Evolutionary conservation across 2,113 vertebrate species (phyloP).

Genomic region (Nothocercus julius): DNA sequence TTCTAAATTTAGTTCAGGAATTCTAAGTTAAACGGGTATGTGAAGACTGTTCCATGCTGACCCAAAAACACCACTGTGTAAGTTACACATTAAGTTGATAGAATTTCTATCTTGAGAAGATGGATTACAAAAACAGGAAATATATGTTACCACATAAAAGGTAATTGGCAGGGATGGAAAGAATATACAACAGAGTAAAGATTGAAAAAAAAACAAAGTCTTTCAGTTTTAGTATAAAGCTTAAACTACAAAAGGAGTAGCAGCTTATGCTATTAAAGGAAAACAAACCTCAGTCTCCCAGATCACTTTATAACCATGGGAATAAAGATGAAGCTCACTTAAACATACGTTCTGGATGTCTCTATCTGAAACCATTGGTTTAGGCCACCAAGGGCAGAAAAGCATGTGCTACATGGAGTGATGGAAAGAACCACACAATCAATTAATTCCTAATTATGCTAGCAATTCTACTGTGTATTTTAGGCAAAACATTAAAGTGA

Average conservation of each 20-base stretch:
- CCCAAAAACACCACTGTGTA: background rate
- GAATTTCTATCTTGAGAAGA: background rate
- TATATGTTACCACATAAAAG: background rate
- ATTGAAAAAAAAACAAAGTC: background rate
- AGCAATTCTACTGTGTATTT: background rate
- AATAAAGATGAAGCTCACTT: background rate
- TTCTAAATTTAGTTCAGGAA: background rate
- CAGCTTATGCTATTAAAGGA: background rate
- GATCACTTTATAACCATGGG: background rate
- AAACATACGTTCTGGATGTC: fast-evolving
- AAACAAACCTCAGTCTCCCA: background rate
- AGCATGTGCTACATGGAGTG: too few relatives aligned
- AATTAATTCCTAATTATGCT: background rate
- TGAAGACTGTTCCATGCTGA: background rate
- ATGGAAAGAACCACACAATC: too few relatives aligned
- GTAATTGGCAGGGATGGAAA: background rate
- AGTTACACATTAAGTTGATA: background rate
- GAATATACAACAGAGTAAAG: background rate
- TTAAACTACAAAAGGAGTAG: too few relatives aligned
- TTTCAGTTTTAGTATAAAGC: background rate
- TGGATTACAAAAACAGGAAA: background rate
- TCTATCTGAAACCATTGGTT: background rate
- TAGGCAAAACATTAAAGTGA: background rate
- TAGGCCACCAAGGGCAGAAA: too few relatives aligned
- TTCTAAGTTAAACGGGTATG: background rate